Evolutionary conservation across 2,113 vertebrate genomes (phyloP).

Genomic region (Protomyctophum bolini): DNA sequence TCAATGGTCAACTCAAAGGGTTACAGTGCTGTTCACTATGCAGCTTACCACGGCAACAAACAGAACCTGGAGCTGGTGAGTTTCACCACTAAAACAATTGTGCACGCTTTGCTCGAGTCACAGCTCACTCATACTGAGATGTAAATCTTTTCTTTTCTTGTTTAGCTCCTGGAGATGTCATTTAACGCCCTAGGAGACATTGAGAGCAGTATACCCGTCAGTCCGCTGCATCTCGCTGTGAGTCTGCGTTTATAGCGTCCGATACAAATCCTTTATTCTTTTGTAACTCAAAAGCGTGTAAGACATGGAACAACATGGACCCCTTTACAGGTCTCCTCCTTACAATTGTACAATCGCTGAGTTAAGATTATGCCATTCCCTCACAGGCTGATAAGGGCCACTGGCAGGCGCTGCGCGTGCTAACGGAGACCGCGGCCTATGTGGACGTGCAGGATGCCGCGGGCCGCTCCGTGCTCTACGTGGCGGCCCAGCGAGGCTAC

Average conservation of each 20-base stretch:
- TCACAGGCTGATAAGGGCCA: conserved; percentile 95
- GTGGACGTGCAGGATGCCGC: conserved; percentile 91
- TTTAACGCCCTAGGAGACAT: conserved; percentile 97
- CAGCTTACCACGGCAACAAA: conserved; percentile 94
- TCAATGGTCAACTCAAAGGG: conserved; percentile 94
- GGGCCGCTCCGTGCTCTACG: conserved; percentile 91
- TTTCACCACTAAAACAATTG: not conserved
- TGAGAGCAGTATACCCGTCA: conserved; percentile 94
- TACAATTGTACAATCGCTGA: not conserved
- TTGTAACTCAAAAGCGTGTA: too few species aligned
- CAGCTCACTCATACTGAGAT: not conserved
- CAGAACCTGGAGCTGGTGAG: conserved; percentile 95
- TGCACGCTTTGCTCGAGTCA: not conserved
- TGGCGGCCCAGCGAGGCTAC: conserved; percentile 91
- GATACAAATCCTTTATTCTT: too few species aligned
- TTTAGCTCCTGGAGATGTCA: conserved; percentile 96
- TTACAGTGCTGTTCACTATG: conserved; percentile 97
- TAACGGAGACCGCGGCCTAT: conserved; percentile 92
- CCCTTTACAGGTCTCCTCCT: not conserved
- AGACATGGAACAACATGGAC: too few species aligned
- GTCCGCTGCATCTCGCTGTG: conserved; percentile 98
- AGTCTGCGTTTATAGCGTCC: conserved; percentile 68
- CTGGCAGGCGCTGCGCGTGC: conserved; percentile 93
- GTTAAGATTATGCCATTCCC: not conserved
- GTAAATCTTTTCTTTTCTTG: not conserved